Percentiles rank a stretch among this genome's conserved stretches.
These are phyloP conservation scores for Stratiomys singularior DNA, from an alignment of 2,888 invertebrate species.

Conservation along the genomic window DNA sequence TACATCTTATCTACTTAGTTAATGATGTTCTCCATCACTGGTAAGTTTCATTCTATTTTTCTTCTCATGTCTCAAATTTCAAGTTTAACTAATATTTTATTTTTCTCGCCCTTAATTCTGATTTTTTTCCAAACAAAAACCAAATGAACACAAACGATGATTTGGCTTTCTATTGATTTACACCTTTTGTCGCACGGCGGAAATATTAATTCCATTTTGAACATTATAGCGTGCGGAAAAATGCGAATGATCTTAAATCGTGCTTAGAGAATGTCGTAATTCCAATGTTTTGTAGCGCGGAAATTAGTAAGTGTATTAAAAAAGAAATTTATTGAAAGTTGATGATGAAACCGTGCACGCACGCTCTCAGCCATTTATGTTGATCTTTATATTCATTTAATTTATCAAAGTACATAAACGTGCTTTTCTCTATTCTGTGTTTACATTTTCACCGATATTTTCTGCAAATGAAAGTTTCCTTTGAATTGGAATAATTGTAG, in stretches of 20 bases:
- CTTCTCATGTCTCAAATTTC: neutral
- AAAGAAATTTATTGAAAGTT: conserved; percentile 28
- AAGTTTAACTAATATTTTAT: conserved; percentile 17
- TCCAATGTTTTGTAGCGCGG: conserved; percentile 97
- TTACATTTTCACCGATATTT: too few species aligned
- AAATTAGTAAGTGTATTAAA: conserved; percentile 72
- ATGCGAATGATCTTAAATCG: conserved; percentile 91
- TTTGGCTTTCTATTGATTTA: conserved; percentile 27
- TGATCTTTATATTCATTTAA: too few species aligned
- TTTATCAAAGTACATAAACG: too few species aligned
- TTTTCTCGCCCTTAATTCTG: conserved; percentile 30
- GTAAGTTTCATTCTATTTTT: conserved; percentile 70
- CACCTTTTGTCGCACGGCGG: neutral
- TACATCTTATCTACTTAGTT: conserved; percentile 98
- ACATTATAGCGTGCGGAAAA: conserved; percentile 89
- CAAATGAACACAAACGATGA: conserved; percentile 48
- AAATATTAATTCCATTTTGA: conserved; percentile 15
- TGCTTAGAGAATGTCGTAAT: conserved; percentile 95
- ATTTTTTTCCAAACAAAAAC: conserved; percentile 47
- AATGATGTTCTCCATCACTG: conserved; percentile 99
- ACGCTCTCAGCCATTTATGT: too few species aligned
- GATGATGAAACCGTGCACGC: neutral
- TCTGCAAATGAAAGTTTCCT: too few species aligned
- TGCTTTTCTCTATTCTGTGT: too few species aligned
- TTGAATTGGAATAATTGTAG: too few species aligned